These are phyloP conservation scores for Zootoca vivipara DNA, from an alignment of 2,113 vertebrate genomes.

Conservation along the genomic window DNA sequence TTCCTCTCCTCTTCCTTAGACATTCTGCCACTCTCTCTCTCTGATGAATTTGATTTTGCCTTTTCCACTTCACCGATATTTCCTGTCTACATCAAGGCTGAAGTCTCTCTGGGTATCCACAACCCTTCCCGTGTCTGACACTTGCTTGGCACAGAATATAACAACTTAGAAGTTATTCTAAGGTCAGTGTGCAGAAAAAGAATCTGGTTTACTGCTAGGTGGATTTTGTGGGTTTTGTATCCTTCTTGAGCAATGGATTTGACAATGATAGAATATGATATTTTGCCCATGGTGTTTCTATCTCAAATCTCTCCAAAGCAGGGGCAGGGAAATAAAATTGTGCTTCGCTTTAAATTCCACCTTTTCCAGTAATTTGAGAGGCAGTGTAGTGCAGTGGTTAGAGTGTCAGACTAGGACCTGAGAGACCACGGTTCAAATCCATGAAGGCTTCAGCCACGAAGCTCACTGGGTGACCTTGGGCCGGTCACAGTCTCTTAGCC, in stretches of 20 bases:
- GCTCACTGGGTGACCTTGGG: not conserved
- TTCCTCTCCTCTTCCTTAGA: not conserved
- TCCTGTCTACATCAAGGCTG: constrained; percentile 26
- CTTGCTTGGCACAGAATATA: constrained; percentile 12
- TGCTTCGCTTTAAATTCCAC: no score
- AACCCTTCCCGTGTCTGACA: constrained; percentile 30
- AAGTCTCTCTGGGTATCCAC: constrained; percentile 24
- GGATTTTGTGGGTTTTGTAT: constrained; percentile 1
- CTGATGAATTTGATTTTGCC: constrained; percentile 23
- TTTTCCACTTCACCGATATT: constrained; percentile 39
- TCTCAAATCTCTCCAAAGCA: not conserved
- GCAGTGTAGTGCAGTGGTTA: no score
- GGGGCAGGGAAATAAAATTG: not conserved
- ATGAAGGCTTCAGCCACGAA: not conserved
- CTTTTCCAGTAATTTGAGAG: no score
- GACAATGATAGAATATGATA: not conserved
- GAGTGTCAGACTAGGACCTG: no score
- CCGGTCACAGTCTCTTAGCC: not conserved
- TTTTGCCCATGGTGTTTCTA: not conserved
- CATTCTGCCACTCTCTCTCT: not conserved
- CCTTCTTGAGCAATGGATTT: not conserved
- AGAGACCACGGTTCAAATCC: not conserved
- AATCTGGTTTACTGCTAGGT: constrained; percentile 12
- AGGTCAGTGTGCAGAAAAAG: constrained; percentile 23
- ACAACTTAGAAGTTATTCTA: constrained; percentile 31